Evolutionary conservation across 2,113 vertebrate species (phyloP), one percentile per base, ranked within the genome.

Genomic region (Anthoscopus minutus): DNA sequence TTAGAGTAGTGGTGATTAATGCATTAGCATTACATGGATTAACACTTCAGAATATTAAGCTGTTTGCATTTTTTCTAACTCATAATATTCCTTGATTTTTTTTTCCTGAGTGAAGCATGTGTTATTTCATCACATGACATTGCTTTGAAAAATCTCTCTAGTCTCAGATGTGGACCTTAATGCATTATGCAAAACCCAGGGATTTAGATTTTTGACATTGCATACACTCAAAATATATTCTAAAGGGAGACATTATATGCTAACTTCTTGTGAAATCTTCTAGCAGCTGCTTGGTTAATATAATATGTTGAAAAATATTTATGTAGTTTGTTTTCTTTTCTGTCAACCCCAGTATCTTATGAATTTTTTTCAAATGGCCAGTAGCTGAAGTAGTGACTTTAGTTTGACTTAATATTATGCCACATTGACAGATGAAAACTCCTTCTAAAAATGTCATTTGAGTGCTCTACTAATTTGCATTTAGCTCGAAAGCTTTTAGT

Each of bases 301-400:
- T 97, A 98, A 98, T 98, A 98, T 97, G 97, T 98, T 98, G 98
- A 98, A 98, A 98, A 98, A 98, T 98, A 98, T 98, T 98, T 98
- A 98, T 98, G 97, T 98, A 98, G 97, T 98, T 98, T 98, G 98
- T 98, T 98, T 98, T 98, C 98, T 98, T 98, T 98, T 98, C 98
- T 98, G 98, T 98, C 98, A 98, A 97, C 97, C 96, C 95, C 88
- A 79, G 97, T 98, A 98, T 98, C 98, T 98, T 98, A 97, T 81
- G 97, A 98, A 95, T 91, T 97, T 98, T 98, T 98, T 98, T 97
- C 98, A 98, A 98, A 98, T 98, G 98, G 98, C 98, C 98, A 98
- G 97, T 98, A 98, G 98, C 97, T 98, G 96, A 98, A 98, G 97
- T 98, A 98, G 98, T 98, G 98, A 98, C 97, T 98, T 98, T 98